Evolutionary conservation across 2,797 vertebrate genomes (phyloP), one percentile per base, ranked within the genome.

Genomic region (Zenarchopterus dispar): DNA sequence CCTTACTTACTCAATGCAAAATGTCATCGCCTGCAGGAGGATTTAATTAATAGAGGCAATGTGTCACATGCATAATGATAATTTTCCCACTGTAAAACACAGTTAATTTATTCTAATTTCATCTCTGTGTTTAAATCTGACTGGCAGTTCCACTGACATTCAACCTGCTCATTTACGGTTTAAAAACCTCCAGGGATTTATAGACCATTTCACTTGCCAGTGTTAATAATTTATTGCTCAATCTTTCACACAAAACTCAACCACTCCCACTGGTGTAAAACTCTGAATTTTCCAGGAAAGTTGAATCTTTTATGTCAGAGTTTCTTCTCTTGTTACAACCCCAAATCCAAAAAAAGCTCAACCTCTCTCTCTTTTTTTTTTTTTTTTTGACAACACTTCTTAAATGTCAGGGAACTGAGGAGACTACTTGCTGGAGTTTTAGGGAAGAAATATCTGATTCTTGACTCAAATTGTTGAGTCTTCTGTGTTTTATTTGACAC

Each of bases 211-310:
- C 76, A 67, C 70, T 70, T 42, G 50, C 21, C 56, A 39, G 18
- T 33, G 46, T 88, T 72, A 81, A 90, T 86, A 70, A 89, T 87
- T 73, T 54, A 90, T 84, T 23, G 73, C 43, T 77, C 67, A 71
- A 65, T 79, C 55, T 76, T 51, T 75, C 39, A 42, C 59, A 62
- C 24, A 53, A 67, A 87, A 69, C 55, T 71, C 17, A 21, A 63
- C 56, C 51, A 64, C 49, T 64, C 42, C 56, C 39, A 43, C 46
- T 47, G 43, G 62, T 62, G 61, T 73, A 71, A 56, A 41, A 22
- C 49, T 46, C 8, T 39, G 56, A 7, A 22, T 3, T 49, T 70
- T 57, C 39, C 8, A 22, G 52, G 6, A 47, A 49, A 6, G 21
- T 41, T 24, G 55, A 21, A 19, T 46, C 5, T 57, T 59, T 28